Base-by-base conservation (phyloP, 2,113 vertebrate genomes). In the Halichoerus grypus region DNA sequence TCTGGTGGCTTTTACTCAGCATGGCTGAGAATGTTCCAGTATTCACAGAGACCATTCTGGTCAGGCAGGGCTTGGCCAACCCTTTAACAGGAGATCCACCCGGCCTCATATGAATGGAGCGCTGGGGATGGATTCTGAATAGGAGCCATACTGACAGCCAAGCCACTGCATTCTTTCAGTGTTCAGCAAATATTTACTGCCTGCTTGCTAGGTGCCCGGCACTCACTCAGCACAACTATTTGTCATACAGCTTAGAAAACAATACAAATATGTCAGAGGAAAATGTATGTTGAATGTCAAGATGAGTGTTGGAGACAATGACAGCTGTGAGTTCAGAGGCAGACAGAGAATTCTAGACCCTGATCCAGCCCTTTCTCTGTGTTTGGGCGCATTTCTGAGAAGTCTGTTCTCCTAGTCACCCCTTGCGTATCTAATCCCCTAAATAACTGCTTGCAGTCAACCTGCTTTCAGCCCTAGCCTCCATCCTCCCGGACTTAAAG, bases 191-290 rank as follows among this genome's bases (percentile, higher is more conserved):
- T 97, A 83, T 82, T 87, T 69, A 63, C 92, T 59, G 82, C 91
- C 93, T 88, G 85, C 90, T 90, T 76, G 53, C 81, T 33, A 74
- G 88, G 83, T 96, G 87, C 83, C 95, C 90, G 1, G 84, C 49
- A 19, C 77, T 83, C 90, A 86, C 77, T 92, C 93, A 49, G 53
- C 87, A 63, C 82, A 86, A 69, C 59, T 31, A 77, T 91, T 94
- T 86, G 89, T 95, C 97, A 94, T 14, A 63, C 63, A 14, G 42
- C 57, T 92, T 88, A 14, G 65, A 72, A 96, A 96, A 94, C 53
- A 94, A 81, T 81, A 79, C 79, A 97, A 77, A 87, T 81, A 88
- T 74, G 83, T 97, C 97, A 90, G 21, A 80, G 39, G 80, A 87
- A 91, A 85, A 95, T 81, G 92, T 39, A 80, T 80, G 79, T 57